A percentile compares a stretch with the other conserved stretches of the same genome.
These are phyloP conservation scores for Crematogaster levior DNA, from an alignment of 2,888 invertebrate genomes.

Conservation along the genomic window DNA sequence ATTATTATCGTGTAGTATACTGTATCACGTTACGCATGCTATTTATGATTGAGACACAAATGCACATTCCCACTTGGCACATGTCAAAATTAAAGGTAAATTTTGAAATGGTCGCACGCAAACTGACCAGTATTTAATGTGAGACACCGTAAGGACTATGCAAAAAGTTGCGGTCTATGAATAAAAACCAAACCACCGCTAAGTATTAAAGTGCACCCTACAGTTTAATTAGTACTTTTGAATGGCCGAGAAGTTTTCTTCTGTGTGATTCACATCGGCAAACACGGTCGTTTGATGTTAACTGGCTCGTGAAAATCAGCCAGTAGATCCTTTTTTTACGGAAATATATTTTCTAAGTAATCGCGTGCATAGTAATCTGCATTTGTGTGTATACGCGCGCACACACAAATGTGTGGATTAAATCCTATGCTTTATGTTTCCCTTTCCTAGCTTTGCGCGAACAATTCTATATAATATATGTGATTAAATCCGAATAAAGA, in stretches of 20 bases:
- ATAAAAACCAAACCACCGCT: slow-evolving; percentile 40
- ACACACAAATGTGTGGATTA: background rate
- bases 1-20: background rate
- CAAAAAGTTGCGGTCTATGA: slow-evolving; percentile 32
- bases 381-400: background rate
- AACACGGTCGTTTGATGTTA: slow-evolving; percentile 41
- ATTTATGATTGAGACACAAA: background rate
- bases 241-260: slow-evolving; percentile 32
- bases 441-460: slow-evolving; percentile 1
- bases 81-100: slow-evolving; percentile 1
- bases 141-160: background rate
- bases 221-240: slow-evolving; percentile 52
- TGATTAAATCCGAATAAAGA: background rate
- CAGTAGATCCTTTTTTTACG: background rate
- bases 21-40: background rate
- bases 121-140: slow-evolving; percentile 10
- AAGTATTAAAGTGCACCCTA: slow-evolving; percentile 36
- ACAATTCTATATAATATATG: slow-evolving; percentile 19
- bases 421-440: slow-evolving; percentile 16
- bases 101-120: slow-evolving; percentile 2
- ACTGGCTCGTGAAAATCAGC: slow-evolving; percentile 22
- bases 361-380: background rate
- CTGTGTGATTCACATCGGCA: slow-evolving; percentile 23
- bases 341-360: slow-evolving; percentile 30
- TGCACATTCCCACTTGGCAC: background rate